phyloP scores from a whole-genome alignment of 2,888 invertebrate species.

The Mimachlamys varia region DNA sequence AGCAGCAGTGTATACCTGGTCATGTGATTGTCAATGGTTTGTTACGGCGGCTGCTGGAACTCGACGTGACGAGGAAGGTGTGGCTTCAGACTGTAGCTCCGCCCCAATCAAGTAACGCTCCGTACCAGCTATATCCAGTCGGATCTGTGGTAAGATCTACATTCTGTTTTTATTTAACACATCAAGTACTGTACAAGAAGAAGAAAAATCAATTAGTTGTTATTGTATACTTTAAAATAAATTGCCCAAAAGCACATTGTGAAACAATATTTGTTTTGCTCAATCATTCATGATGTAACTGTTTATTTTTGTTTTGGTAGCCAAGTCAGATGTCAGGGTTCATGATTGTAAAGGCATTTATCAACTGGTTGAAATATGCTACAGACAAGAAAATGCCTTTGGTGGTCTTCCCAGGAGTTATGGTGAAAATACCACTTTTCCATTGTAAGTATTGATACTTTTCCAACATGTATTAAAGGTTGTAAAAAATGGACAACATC shows the following conservation, averaged over 20 bases:
- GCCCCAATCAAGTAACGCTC: constrained; percentile 48
- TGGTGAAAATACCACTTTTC: constrained; percentile 67
- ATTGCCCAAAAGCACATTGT: too few relatives aligned
- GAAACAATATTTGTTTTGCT: too few relatives aligned
- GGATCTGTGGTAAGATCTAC: constrained; percentile 64
- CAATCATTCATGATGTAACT: background rate
- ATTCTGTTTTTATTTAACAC: too few relatives aligned
- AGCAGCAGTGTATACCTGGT: constrained; percentile 65
- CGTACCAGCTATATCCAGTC: constrained; percentile 65
- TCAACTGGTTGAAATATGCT: constrained; percentile 65
- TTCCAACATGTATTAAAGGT: too few relatives aligned
- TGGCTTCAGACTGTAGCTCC: constrained; percentile 68
- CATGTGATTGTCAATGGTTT: constrained; percentile 73
- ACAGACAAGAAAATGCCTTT: constrained; percentile 67
- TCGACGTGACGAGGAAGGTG: constrained; percentile 70
- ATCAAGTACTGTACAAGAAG: background rate
- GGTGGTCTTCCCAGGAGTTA: constrained; percentile 72
- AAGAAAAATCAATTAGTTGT: background rate
- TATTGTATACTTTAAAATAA: background rate
- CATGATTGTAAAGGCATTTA: constrained; percentile 69
- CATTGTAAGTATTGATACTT: constrained; percentile 59
- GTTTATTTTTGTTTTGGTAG: constrained; percentile 57
- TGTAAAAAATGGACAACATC: too few relatives aligned
- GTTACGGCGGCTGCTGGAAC: constrained; percentile 68
- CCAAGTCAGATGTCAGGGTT: constrained; percentile 64